A percentile compares a stretch with the other conserved stretches of the same genome.
Evolutionary conservation across 2,888 invertebrate species (phyloP).

Genomic region (Pedicia rivosa): DNA sequence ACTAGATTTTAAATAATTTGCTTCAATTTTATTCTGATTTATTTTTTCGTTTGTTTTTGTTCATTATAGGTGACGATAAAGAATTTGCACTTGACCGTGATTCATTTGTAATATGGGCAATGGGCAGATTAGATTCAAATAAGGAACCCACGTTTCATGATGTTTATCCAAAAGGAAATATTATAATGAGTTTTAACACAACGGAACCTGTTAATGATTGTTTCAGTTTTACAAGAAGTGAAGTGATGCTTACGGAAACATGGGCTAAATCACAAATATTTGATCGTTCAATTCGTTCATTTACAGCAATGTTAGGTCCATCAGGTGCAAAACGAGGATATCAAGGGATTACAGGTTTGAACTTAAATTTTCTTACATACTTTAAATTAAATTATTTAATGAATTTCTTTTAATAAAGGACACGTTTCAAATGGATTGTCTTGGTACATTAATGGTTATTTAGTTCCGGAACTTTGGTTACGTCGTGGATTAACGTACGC

Average conservation of each 20-base stretch:
- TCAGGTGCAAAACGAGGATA: conserved; percentile 68
- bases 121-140: conserved; percentile 60
- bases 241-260: conserved; percentile 24
- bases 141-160: conserved; percentile 74
- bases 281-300: conserved; percentile 56
- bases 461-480: conserved; percentile 77
- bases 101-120: conserved; percentile 65
- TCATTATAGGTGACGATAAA: conserved; percentile 60
- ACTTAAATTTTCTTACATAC: neutral
- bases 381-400: neutral
- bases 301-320: conserved; percentile 69
- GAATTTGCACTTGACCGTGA: conserved; percentile 46
- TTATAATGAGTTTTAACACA: conserved; percentile 47
- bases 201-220: conserved; percentile 53
- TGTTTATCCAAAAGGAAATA: conserved; percentile 54
- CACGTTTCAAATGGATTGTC: conserved; percentile 56
- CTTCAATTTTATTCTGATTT: neutral
- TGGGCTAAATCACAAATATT: conserved; percentile 50
- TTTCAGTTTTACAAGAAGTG: conserved; percentile 45
- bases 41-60: conserved; percentile 4
- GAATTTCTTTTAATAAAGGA: conserved; percentile 24
- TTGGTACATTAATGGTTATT: conserved; percentile 86
- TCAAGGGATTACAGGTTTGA: conserved; percentile 47
- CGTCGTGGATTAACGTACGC: conserved; percentile 71
- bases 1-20: no score